These are phyloP conservation scores for Neodiprion fabricii DNA, from an alignment of 1,140 invertebrate genomes.

Conservation along the genomic window DNA sequence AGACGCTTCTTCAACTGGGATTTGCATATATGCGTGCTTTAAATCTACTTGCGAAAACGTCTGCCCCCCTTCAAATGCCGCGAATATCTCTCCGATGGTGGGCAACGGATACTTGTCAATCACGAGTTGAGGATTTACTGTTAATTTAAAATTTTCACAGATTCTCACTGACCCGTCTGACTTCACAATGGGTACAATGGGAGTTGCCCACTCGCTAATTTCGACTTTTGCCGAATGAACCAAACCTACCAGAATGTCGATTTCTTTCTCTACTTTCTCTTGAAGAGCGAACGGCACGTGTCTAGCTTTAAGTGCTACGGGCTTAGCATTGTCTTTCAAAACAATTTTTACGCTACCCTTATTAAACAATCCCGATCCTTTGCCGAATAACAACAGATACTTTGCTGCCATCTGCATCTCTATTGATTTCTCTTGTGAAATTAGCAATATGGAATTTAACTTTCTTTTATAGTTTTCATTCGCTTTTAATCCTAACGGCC, in stretches of 20 bases:
- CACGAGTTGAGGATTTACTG: constrained; percentile 28
- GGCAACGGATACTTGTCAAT: constrained; percentile 29
- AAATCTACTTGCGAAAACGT: constrained; percentile 42
- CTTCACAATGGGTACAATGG: constrained; percentile 49
- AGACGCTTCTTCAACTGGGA: constrained; percentile 40
- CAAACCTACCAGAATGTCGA: constrained; percentile 30
- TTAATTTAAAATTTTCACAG: constrained; percentile 49
- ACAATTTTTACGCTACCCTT: constrained; percentile 13
- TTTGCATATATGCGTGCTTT: constrained; percentile 42
- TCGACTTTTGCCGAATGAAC: constrained; percentile 33
- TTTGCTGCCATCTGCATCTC: too few relatives aligned
- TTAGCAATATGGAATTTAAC: too few relatives aligned
- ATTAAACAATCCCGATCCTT: not conserved
- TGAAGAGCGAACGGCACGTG: constrained; percentile 22
- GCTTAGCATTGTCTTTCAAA: constrained; percentile 9
- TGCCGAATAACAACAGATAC: not conserved
- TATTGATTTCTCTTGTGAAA: too few relatives aligned
- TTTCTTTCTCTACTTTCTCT: constrained; percentile 24
- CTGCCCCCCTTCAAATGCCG: constrained; percentile 25
- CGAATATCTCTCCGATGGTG: constrained; percentile 18
- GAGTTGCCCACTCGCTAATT: constrained; percentile 48
- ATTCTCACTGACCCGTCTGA: constrained; percentile 43
- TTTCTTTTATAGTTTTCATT: too few relatives aligned
- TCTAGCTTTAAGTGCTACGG: constrained; percentile 15
- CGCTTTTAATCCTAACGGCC: too few relatives aligned